Percentiles rank a stretch among this genome's conserved stretches.
phyloP scores from a whole-genome alignment of 2,113 vertebrate species.

The Pardalotus punctatus region DNA sequence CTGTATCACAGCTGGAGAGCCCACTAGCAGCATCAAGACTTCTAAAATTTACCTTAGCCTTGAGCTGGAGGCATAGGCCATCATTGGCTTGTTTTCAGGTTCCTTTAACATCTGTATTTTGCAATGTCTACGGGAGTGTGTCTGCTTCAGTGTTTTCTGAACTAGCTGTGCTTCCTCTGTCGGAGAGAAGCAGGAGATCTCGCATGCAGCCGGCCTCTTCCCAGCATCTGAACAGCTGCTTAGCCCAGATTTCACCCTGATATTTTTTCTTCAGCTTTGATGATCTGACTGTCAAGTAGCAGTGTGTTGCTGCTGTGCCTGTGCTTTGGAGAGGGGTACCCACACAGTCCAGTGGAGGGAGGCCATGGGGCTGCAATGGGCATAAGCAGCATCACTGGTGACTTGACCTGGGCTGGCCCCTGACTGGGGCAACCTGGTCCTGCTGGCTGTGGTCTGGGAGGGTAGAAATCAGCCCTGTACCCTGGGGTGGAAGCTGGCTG shows the following conservation, averaged over 20 bases:
- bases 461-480: background rate
- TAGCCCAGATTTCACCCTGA: background rate
- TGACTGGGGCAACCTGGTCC: background rate
- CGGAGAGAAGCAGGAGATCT: background rate
- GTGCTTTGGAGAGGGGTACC: background rate
- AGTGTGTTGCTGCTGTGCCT: background rate
- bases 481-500: background rate
- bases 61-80: background rate
- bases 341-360: rapidly evolving
- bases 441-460: background rate
- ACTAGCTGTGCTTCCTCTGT: background rate
- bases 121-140: background rate
- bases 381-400: rapidly evolving
- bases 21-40: background rate
- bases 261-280: background rate
- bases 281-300: too few relatives aligned
- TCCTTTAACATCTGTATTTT: background rate
- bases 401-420: background rate
- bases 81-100: rapidly evolving
- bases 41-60: background rate
- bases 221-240: background rate
- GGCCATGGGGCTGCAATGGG: background rate
- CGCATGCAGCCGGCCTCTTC: rapidly evolving
- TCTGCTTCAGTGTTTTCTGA: background rate
- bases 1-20: background rate